phyloP scores from a whole-genome alignment of 2,113 vertebrate species.

The Ardeotis arabs region DNA sequence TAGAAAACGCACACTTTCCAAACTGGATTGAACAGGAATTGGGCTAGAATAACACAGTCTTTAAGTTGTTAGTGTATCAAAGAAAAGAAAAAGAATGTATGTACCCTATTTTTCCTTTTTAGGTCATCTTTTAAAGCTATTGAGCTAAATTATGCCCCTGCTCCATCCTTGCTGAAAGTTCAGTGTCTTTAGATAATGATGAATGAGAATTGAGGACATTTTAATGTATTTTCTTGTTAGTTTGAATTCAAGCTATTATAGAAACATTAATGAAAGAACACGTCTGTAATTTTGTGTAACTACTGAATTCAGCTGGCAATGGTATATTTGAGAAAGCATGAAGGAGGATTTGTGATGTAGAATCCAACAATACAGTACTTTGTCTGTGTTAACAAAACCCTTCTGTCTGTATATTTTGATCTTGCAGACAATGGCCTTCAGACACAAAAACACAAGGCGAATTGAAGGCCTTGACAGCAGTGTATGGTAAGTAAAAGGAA shows the following conservation, averaged over 20 bases:
- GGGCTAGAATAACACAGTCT: background rate
- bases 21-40: background rate
- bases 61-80: background rate
- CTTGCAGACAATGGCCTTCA: conserved; percentile 79
- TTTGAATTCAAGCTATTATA: background rate
- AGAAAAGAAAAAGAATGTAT: background rate
- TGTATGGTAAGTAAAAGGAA: conserved; percentile 84
- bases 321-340: background rate
- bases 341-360: background rate
- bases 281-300: background rate
- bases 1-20: background rate
- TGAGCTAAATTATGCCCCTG: background rate
- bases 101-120: background rate
- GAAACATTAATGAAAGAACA: conserved; percentile 26
- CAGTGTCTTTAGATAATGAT: background rate
- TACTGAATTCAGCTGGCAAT: background rate
- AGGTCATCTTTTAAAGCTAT: background rate
- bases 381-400: conserved; percentile 32
- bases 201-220: background rate
- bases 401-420: conserved; percentile 50
- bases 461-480: conserved; percentile 93
- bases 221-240: background rate
- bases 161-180: background rate
- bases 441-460: conserved; percentile 86
- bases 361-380: conserved; percentile 3